phyloP scores from a whole-genome alignment of 1,140 invertebrate species.

The Pygmarrhopalites habei region DNA sequence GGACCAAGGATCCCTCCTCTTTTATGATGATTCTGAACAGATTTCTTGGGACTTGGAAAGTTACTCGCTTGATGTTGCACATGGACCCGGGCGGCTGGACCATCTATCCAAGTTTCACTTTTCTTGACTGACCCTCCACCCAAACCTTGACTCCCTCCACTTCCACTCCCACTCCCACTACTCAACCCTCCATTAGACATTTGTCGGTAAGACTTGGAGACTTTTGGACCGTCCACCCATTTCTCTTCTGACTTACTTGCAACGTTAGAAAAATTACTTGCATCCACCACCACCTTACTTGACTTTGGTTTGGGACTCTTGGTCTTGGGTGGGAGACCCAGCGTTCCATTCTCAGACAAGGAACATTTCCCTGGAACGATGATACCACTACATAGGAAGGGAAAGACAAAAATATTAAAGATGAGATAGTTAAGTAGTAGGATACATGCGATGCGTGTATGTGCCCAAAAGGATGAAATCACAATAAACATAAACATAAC shows the following conservation, averaged over 20 bases:
- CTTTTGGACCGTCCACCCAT: slow-evolving; percentile 91
- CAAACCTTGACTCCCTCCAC: neutral
- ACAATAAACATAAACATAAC: no score
- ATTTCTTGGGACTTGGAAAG: slow-evolving; percentile 40
- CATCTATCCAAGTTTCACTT: slow-evolving; percentile 90
- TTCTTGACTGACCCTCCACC: slow-evolving; percentile 42
- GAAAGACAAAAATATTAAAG: no score
- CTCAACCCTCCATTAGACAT: neutral
- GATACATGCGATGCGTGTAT: no score
- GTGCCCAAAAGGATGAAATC: no score
- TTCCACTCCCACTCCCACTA: neutral
- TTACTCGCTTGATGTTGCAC: slow-evolving; percentile 36
- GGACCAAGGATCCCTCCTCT: slow-evolving; percentile 47
- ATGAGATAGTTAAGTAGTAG: no score
- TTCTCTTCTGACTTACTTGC: slow-evolving; percentile 62
- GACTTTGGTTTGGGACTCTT: slow-evolving; percentile 40
- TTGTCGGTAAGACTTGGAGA: slow-evolving; percentile 54
- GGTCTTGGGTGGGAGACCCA: slow-evolving; percentile 35
- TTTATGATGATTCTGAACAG: slow-evolving; percentile 43
- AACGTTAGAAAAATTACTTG: slow-evolving; percentile 9
- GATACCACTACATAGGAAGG: neutral
- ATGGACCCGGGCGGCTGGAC: slow-evolving; percentile 49
- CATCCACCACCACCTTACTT: slow-evolving; percentile 5
- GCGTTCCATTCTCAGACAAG: neutral
- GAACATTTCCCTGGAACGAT: no score